Conservation (phyloP, 2,113 vertebrate species). For the Lamprotornis superbus region DNA sequence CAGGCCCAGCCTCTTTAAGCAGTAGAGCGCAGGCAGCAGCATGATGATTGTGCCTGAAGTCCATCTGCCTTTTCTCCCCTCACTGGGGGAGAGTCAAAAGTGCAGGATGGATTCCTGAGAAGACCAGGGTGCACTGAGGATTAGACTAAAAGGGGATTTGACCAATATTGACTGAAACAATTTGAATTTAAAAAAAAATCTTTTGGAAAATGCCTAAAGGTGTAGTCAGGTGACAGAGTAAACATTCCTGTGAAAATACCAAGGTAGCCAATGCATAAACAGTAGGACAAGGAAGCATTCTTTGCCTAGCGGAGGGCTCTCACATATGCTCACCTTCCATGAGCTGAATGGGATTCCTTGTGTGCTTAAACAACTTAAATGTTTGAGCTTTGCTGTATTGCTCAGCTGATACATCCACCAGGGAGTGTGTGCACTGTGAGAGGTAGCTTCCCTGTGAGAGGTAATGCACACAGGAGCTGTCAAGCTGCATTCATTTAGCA, state of each 20-base stretch:
- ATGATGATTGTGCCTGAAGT: fast-evolving
- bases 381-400: neutral
- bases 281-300: constrained; percentile 38
- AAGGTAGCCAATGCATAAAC: neutral
- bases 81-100: neutral
- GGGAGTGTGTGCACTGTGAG: neutral
- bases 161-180: neutral
- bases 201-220: neutral
- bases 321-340: neutral
- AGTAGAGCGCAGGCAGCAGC: neutral
- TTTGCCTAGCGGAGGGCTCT: neutral
- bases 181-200: neutral
- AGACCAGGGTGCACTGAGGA: neutral
- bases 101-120: neutral
- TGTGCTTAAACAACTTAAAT: neutral
- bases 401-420: neutral
- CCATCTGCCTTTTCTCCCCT: neutral
- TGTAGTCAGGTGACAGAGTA: neutral
- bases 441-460: neutral
- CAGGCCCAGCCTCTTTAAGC: neutral
- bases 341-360: constrained; percentile 22
- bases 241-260: neutral
- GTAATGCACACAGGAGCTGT: neutral
- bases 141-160: neutral
- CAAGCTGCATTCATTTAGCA: neutral